phyloP scores from a whole-genome alignment of 2,888 invertebrate species.

The Conchocele bisecta region DNA sequence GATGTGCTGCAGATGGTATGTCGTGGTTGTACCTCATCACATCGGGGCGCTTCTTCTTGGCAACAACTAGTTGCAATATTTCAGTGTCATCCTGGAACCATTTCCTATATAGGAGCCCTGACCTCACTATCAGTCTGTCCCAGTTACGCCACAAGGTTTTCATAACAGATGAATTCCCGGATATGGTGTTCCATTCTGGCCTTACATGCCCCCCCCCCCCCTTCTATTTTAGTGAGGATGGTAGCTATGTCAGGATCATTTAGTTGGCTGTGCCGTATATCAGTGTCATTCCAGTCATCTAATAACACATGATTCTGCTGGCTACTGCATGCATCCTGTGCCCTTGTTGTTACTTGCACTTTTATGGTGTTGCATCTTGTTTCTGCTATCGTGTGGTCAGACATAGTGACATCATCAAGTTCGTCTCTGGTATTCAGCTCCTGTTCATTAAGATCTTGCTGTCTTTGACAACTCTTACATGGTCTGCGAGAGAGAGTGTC shows the following conservation, averaged over 20 bases:
- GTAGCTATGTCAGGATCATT: not conserved
- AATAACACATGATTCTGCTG: not conserved
- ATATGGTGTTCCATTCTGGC: not conserved
- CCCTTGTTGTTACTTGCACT: not conserved
- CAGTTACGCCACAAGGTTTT: not conserved
- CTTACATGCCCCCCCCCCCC: not conserved
- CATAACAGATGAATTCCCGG: not conserved
- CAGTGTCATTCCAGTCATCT: not conserved
- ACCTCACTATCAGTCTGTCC: not conserved
- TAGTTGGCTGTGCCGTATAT: not conserved
- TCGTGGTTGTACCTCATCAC: not conserved
- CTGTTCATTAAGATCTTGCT: not conserved
- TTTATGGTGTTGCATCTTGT: not conserved
- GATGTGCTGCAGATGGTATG: conserved; percentile 20
- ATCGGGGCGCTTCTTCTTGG: not conserved
- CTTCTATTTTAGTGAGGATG: not conserved
- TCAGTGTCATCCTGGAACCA: not conserved
- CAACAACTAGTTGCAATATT: conserved; percentile 4
- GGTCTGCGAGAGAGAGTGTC: conserved; percentile 16
- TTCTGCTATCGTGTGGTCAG: not conserved
- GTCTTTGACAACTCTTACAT: not conserved
- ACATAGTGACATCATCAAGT: not conserved
- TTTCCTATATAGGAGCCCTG: not conserved
- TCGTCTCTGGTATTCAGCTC: not conserved
- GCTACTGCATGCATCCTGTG: not conserved